These are phyloP conservation scores for Drosophila trichaetosa DNA, from an alignment of 2,888 invertebrate genomes.

Conservation along the genomic window DNA sequence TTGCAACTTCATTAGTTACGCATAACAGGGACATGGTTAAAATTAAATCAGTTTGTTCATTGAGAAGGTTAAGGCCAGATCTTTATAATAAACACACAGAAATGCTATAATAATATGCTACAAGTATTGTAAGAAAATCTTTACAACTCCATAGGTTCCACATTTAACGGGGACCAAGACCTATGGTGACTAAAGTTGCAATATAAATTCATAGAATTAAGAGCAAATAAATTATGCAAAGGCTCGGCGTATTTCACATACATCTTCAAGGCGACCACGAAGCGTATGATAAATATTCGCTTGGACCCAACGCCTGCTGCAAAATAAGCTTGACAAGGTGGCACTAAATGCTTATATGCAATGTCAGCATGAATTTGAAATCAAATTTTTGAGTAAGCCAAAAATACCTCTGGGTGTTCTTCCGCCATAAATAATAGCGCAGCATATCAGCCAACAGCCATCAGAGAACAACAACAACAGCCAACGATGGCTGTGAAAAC, in stretches of 20 bases:
- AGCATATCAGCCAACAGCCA: constrained; percentile 35
- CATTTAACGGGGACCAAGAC: background rate
- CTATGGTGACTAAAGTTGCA: background rate
- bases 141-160: background rate
- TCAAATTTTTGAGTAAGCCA: constrained; percentile 60
- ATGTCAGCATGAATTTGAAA: constrained; percentile 73
- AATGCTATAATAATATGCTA: background rate
- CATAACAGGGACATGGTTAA: background rate
- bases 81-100: background rate
- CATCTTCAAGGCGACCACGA: constrained; percentile 22
- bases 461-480: constrained; percentile 28
- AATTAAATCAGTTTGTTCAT: background rate
- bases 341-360: constrained; percentile 31
- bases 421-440: constrained; percentile 64
- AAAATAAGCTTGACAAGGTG: constrained; percentile 17
- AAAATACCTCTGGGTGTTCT: constrained; percentile 72
- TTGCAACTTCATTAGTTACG: background rate
- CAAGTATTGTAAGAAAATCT: background rate
- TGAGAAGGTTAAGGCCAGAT: background rate
- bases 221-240: constrained; percentile 53
- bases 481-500: constrained; percentile 4
- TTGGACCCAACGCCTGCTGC: background rate
- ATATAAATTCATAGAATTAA: constrained; percentile 49
- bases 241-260: constrained; percentile 17
- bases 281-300: constrained; percentile 53